Evolutionary conservation across 2,888 invertebrate species (phyloP), one percentile per base, ranked within the genome.

Genomic region (Mythimna pallens): DNA sequence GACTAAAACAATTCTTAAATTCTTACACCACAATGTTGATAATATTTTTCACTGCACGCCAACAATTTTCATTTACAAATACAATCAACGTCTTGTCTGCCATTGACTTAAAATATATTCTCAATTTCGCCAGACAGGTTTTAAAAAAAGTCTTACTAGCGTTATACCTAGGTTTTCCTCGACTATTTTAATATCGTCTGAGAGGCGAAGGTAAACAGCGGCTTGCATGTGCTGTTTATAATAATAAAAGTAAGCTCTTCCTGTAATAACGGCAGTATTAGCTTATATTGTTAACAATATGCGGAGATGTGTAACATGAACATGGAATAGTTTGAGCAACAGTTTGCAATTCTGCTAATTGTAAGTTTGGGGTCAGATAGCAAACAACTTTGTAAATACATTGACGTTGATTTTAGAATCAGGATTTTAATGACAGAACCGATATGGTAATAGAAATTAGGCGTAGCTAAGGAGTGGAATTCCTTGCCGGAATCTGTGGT

Each of bases 101-200:
- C 14, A 62, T 62, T 57, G n/a, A 22, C 12, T 76, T 57, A 14
- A 25, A 78, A 81, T 55, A 12, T 25, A 63, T 65, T 65, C 4
- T 20, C 50, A 14, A 25, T 78, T 66, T 40, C 20, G 22, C 52
- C 40, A 58, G 66, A 54, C 63, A 34, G 40, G 47, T 73, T 64
- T 43, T 34, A 63, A 73, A 62, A 67, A 62, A 36, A n/a, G n/a
- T 30, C 34, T 65, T 52, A 14, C 0, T 52, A 43, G n/a, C 12
- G 10, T 47, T 20, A 54, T 52, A n/a, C 83, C 61, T 78, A 65
- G 67, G 61, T 63, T 43, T 67, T 73, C 17, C 40, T 61, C 55
- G 22, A 68, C 55, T 81, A 86, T 84, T 86, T 86, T 82, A 84
- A 86, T 80, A 80, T 74, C 58, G 64, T 57, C 65, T 43, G 43